These are phyloP conservation scores for Sweltsa coloradensis DNA, from an alignment of 1,140 invertebrate species.

Conservation along the genomic window DNA sequence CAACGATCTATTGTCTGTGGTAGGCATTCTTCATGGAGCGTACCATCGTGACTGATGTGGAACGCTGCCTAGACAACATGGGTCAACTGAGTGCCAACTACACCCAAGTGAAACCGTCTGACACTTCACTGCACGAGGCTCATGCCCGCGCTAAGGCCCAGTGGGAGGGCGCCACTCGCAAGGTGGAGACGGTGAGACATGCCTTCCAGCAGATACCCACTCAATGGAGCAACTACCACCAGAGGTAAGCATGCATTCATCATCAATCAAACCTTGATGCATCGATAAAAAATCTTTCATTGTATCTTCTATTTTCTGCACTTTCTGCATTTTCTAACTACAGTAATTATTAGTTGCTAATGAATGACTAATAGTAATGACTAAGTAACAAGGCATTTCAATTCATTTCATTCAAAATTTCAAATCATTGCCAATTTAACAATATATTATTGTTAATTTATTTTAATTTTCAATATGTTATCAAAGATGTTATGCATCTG, in stretches of 20 bases:
- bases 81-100: constrained; percentile 53
- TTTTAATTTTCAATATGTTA: no score
- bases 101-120: constrained; percentile 46
- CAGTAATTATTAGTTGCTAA: no score
- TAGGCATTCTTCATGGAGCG: constrained; percentile 48
- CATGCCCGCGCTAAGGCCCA: constrained; percentile 52
- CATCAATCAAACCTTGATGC: no score
- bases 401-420: no score
- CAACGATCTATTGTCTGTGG: not conserved
- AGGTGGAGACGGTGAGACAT: constrained; percentile 56
- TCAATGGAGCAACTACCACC: constrained; percentile 76
- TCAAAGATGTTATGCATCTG: no score
- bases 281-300: no score
- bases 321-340: no score
- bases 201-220: constrained; percentile 78
- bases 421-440: no score
- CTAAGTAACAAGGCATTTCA: no score
- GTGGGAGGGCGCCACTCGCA: constrained; percentile 57
- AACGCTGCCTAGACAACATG: constrained; percentile 61
- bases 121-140: constrained; percentile 47
- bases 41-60: constrained; percentile 52
- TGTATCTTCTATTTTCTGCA: no score
- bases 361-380: no score
- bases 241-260: constrained; percentile 55
- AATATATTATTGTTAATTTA: no score